phyloP scores from a whole-genome alignment of 2,888 invertebrate genomes.

The Seira musarum region DNA sequence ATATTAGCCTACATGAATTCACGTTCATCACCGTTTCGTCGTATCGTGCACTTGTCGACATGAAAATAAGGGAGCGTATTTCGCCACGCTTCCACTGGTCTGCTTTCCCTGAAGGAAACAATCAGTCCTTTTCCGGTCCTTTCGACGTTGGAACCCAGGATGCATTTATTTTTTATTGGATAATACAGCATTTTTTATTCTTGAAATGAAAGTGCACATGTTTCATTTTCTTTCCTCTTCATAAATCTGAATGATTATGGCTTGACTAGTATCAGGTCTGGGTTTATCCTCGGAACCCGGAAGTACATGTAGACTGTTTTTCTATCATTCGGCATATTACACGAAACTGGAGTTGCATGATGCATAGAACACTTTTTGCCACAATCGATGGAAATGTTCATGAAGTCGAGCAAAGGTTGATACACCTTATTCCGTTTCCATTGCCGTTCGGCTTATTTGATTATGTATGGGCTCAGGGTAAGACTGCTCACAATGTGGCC shows the following conservation, averaged over 20 bases:
- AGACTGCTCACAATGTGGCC: conserved; percentile 36
- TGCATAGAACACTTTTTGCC: conserved; percentile 40
- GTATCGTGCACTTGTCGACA: not conserved
- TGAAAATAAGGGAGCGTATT: conserved; percentile 11
- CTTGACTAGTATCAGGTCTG: conserved; percentile 9
- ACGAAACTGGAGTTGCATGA: conserved; percentile 24
- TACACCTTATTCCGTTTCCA: conserved; percentile 40
- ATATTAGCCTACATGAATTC: conserved; percentile 53
- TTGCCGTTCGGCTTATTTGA: conserved; percentile 18
- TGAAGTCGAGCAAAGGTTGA: conserved; percentile 36
- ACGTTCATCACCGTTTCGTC: not conserved
- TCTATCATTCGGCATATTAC: not conserved
- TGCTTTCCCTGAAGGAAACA: conserved; percentile 17
- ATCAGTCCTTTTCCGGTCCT: not conserved
- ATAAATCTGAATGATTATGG: conserved; percentile 47
- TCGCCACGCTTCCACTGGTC: not conserved
- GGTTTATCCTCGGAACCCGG: conserved; percentile 21
- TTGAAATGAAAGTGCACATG: conserved; percentile 42
- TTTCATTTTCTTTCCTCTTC: conserved; percentile 20
- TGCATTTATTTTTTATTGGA: conserved; percentile 11
- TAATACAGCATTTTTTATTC: conserved; percentile 36
- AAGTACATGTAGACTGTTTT: conserved; percentile 32
- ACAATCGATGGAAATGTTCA: conserved; percentile 52
- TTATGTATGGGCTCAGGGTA: conserved; percentile 20
- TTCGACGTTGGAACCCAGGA: conserved; percentile 19